Conservation (phyloP, 2,797 vertebrate genomes). For the Hephaestus fuliginosus region DNA sequence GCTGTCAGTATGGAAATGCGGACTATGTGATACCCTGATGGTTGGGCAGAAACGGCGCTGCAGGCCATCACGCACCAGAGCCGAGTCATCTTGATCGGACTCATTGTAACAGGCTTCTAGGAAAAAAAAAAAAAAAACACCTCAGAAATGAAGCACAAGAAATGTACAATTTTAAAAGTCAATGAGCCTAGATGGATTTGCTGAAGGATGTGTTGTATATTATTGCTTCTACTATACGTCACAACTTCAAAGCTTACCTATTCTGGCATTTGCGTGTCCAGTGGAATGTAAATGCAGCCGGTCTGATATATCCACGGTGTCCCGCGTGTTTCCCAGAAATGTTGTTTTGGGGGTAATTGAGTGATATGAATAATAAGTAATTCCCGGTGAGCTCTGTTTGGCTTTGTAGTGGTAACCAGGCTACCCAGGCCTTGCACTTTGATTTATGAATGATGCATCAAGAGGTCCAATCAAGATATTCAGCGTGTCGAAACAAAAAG, state of each 20-base stretch:
- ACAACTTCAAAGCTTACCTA: slow-evolving; percentile 24
- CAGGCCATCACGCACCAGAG: neutral
- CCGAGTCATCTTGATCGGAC: neutral
- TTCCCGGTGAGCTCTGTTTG: slow-evolving; percentile 49
- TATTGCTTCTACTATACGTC: slow-evolving; percentile 15
- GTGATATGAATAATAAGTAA: slow-evolving; percentile 64
- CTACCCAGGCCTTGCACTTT: slow-evolving; percentile 53
- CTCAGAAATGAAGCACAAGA: neutral
- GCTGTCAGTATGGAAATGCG: slow-evolving; percentile 2
- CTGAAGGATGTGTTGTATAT: slow-evolving; percentile 1
- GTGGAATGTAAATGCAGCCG: slow-evolving; percentile 37
- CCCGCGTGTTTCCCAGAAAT: slow-evolving; percentile 34
- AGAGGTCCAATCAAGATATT: slow-evolving; percentile 63
- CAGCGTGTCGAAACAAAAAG: slow-evolving; percentile 55
- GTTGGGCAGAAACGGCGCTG: neutral
- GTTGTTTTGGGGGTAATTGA: slow-evolving; percentile 57
- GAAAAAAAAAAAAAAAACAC: too few relatives aligned
- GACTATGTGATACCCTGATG: neutral
- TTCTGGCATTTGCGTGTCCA: slow-evolving; percentile 12
- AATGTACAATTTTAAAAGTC: neutral
- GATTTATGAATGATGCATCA: slow-evolving; percentile 77
- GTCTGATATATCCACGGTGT: slow-evolving; percentile 16
- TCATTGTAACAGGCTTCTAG: neutral
- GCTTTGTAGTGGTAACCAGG: slow-evolving; percentile 74
- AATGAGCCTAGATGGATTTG: slow-evolving; percentile 16